Conservation (phyloP, 2,113 vertebrate genomes). For the Pelusios castaneus region DNA sequence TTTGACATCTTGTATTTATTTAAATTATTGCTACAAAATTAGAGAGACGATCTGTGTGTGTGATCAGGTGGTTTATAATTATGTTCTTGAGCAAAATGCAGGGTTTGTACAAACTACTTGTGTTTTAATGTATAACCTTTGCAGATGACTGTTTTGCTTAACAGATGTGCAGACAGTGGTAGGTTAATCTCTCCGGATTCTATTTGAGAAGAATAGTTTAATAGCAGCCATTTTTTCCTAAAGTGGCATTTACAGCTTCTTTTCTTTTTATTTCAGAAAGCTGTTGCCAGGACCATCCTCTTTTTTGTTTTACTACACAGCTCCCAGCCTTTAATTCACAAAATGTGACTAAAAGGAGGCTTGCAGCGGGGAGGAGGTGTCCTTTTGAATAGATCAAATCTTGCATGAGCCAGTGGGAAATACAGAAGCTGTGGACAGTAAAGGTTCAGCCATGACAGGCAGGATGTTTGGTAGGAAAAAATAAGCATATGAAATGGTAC, state of each 20-base stretch:
- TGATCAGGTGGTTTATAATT: constrained; percentile 38
- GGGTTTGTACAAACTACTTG: constrained; percentile 44
- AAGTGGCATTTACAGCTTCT: constrained; percentile 54
- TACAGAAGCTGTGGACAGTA: constrained; percentile 18
- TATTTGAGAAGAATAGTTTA: constrained; percentile 62
- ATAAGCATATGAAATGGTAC: neutral
- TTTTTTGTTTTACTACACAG: constrained; percentile 33
- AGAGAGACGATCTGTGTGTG: constrained; percentile 4
- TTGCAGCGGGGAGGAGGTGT: neutral
- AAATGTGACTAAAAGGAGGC: neutral
- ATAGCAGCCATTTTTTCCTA: constrained; percentile 59
- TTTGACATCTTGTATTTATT: constrained; percentile 76
- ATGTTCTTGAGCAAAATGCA: constrained; percentile 13
- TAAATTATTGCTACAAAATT: constrained; percentile 68
- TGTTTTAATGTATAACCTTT: constrained; percentile 42
- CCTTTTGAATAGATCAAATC: neutral
- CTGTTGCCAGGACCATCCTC: constrained; percentile 4
- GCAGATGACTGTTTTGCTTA: constrained; percentile 62
- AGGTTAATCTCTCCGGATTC: constrained; percentile 54
- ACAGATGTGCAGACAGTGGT: constrained; percentile 58
- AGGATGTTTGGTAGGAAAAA: neutral
- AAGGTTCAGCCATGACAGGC: neutral
- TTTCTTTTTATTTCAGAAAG: constrained; percentile 53
- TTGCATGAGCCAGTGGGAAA: constrained; percentile 4
- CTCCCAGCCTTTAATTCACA: constrained; percentile 23